Percentiles rank a stretch among this genome's conserved stretches.
phyloP scores from a whole-genome alignment of 2,888 invertebrate genomes.

The Hofmannophila pseudospretella region DNA sequence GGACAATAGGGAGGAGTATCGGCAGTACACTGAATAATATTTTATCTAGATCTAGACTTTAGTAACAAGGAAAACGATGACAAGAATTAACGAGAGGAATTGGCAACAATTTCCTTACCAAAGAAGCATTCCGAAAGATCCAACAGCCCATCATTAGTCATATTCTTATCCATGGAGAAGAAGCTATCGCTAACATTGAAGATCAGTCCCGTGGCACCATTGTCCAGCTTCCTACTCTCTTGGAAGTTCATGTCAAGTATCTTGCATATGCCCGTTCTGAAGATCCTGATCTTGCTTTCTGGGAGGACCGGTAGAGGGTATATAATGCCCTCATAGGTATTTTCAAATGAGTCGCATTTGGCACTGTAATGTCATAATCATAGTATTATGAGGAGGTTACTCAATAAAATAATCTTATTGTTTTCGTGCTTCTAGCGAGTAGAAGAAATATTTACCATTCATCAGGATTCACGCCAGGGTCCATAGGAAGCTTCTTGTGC shows the following conservation, averaged over 20 bases:
- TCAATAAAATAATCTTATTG: too few relatives aligned
- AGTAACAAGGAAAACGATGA: too few relatives aligned
- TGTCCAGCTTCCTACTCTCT: conserved; percentile 26
- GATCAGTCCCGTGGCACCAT: conserved; percentile 78
- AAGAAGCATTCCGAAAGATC: conserved; percentile 78
- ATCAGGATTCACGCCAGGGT: conserved; percentile 2
- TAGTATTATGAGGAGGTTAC: too few relatives aligned
- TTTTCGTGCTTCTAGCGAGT: too few relatives aligned
- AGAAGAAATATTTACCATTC: conserved; percentile 28
- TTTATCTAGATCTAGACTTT: too few relatives aligned
- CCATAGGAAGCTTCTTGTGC: neutral
- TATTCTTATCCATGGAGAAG: conserved; percentile 78
- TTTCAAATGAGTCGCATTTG: conserved; percentile 82
- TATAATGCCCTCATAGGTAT: conserved; percentile 83
- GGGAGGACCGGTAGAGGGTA: conserved; percentile 80
- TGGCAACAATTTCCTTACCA: conserved; percentile 43
- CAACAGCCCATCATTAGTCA: conserved; percentile 81
- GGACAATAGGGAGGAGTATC: too few relatives aligned
- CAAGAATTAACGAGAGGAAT: too few relatives aligned
- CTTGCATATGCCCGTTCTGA: conserved; percentile 87
- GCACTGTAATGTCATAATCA: too few relatives aligned
- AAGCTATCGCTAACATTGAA: conserved; percentile 80
- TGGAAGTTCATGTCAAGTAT: conserved; percentile 69
- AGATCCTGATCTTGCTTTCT: conserved; percentile 77
- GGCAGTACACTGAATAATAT: too few relatives aligned